Conservation (phyloP, 2,797 vertebrate species). For the Ataeniobius toweri region DNA sequence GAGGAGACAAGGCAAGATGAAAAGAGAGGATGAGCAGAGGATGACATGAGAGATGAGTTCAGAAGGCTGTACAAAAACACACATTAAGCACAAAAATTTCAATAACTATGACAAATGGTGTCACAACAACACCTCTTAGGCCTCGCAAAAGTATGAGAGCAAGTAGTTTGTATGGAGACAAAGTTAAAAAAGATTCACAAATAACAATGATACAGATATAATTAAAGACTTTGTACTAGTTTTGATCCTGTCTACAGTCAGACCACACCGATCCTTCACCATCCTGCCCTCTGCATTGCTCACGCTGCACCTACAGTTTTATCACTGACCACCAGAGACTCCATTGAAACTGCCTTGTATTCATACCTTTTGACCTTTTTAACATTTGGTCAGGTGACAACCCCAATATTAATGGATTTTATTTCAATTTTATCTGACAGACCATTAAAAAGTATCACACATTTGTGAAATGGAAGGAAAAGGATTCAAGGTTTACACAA, state of each 20-base stretch:
- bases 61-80: slow-evolving; percentile 59
- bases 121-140: slow-evolving; percentile 17
- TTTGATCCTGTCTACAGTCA: neutral
- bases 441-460: neutral
- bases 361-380: neutral
- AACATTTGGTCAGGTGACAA: neutral
- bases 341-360: neutral
- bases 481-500: neutral
- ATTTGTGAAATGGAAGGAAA: neutral
- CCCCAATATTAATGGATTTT: neutral
- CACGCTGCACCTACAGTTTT: neutral
- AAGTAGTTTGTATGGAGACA: slow-evolving; percentile 4
- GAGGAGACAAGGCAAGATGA: slow-evolving; percentile 58
- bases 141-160: neutral
- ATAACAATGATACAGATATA: neutral
- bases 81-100: slow-evolving; percentile 46
- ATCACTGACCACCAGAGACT: neutral
- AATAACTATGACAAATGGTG: slow-evolving; percentile 36
- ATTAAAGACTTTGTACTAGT: neutral
- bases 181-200: neutral
- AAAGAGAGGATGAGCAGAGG: slow-evolving; percentile 60
- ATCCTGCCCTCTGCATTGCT: neutral
- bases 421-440: neutral
- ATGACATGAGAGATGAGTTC: slow-evolving; percentile 56
- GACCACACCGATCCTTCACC: neutral